Evolutionary conservation across 2,888 invertebrate genomes (phyloP), one percentile per base, ranked within the genome.

Genomic region (Mythimna lalbum): DNA sequence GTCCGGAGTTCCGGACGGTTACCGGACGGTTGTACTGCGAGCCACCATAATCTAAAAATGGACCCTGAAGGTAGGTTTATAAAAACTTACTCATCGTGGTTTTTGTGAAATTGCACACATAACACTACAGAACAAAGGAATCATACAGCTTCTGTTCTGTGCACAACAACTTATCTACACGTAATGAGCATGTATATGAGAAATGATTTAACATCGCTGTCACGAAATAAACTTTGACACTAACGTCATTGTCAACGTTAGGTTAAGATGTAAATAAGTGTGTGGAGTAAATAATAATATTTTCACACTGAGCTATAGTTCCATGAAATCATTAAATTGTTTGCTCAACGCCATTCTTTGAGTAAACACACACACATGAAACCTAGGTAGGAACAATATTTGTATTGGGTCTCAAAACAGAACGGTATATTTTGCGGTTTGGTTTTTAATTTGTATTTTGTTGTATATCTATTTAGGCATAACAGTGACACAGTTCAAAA

Each of bases 191-290:
- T 56, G 47, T 27, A 60, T 43, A 43, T 62, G 17, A 33, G 39
- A 59, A 65, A 66, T 63, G 31, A 53, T 63, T 69, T 57, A 56
- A 19, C 31, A 31, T 57, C 50, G 36, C 53, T 64, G 50, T 72
- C 62, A 69, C 57, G 23, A 52, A 72, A 60, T 76, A 77, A 61
- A 64, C 81, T 81, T 69, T 80, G 86, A 56, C 71, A 65, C 47
- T 60, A 81, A 12, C 65, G 81, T 66, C 77, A 76, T 55, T 81
- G 76, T 31, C 47, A 60, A 71, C 33, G 39, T 55, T 49, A 65
- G 39, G 50, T 55, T 49, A 65, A 33, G n/a, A 63, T 43, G 49
- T 60, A 57, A 64, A 1, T 21, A 63, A 27, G 49, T 73, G 27
- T 52, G 43, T 39, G 10, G 43, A 19, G n/a, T 62, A 77, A 77